Base-by-base conservation (phyloP, 1,140 invertebrate genomes). In the Sinonovacula constricta region DNA sequence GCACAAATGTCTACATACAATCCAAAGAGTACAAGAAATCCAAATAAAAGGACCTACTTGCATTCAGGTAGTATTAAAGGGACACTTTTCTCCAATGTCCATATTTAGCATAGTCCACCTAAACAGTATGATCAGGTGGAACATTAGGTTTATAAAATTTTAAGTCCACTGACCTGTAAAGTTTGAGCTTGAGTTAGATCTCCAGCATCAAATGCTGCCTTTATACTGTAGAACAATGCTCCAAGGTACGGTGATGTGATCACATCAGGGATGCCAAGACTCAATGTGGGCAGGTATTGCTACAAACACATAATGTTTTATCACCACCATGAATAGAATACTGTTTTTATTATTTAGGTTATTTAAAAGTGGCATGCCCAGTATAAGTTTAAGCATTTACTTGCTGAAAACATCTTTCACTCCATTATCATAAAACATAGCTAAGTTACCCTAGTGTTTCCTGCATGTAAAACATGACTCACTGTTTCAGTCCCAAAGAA, bases 171-270 rank as follows among this genome's bases (percentile, higher is more conserved):
- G n/a, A 77, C 74, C 74, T 77, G 74, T 28, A 26, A n/a, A 30
- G 36, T 31, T 51, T 68, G 51, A 12, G 74, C 74, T 12, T 30
- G 26, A 33, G 60, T 51, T 7, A 57, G 28, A 28, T 77, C 56
- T 1, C 65, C 56, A 12, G 39, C 60, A 2, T 36, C 30, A 51
- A 68, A 67, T 5, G 5, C 34, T 3, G 31, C 22, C 26, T 60
- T 59, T 1, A 77, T 59, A n/a, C 45, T 51, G 36, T 60, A 57
- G 49, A 77, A 77, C 18, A 56, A 49, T 51, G 56, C 59, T 7
- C 74, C 74, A 36, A 77, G 22, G 18, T 59, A 67, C 3, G 74
- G 63, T 1, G 56, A 39, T 31, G 74, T 67, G 14, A 77, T 77
- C 24, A 67, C 31, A 28, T 68, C 74, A 18, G 51, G 51, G 7